Evolutionary conservation across 2,113 vertebrate genomes (phyloP).

Genomic region (Mormyrus iriodes): DNA sequence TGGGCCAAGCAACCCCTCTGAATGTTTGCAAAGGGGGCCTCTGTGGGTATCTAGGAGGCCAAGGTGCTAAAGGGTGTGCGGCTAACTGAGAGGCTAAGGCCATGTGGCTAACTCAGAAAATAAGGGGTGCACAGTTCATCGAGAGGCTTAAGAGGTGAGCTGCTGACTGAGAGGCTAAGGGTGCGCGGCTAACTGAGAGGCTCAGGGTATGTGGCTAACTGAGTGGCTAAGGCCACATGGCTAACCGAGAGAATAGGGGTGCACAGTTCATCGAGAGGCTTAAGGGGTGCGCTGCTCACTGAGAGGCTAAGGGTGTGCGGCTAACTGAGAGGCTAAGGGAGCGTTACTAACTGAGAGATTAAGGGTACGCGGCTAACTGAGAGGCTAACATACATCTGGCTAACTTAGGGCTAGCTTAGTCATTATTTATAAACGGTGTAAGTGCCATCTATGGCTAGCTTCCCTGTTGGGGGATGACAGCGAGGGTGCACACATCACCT

Average conservation of each 20-base stretch:
- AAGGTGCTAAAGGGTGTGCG: neutral
- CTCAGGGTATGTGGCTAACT: neutral
- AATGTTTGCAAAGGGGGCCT: neutral
- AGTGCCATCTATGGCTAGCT: neutral
- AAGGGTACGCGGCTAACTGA: neutral
- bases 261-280: too few relatives aligned
- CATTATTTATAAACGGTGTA: neutral
- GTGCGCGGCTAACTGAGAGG: too few relatives aligned
- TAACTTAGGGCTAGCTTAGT: neutral
- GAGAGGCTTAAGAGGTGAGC: too few relatives aligned
- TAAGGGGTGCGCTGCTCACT: too few relatives aligned
- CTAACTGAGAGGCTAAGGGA: neutral
- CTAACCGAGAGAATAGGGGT: neutral
- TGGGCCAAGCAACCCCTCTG: neutral
- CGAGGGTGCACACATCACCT: constrained; percentile 56
- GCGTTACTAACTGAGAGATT: neutral
- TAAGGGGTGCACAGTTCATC: neutral
- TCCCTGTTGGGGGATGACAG: neutral
- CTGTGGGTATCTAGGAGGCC: neutral
- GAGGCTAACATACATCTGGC: neutral
- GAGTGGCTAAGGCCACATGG: neutral
- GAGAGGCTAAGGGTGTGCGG: too few relatives aligned
- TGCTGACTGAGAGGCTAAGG: neutral
- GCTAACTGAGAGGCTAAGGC: too few relatives aligned
- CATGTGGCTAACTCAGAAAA: neutral